A percentile compares a stretch with the other conserved stretches of the same genome.
phyloP scores from a whole-genome alignment of 2,797 vertebrate species.

The Carduelis carduelis region DNA sequence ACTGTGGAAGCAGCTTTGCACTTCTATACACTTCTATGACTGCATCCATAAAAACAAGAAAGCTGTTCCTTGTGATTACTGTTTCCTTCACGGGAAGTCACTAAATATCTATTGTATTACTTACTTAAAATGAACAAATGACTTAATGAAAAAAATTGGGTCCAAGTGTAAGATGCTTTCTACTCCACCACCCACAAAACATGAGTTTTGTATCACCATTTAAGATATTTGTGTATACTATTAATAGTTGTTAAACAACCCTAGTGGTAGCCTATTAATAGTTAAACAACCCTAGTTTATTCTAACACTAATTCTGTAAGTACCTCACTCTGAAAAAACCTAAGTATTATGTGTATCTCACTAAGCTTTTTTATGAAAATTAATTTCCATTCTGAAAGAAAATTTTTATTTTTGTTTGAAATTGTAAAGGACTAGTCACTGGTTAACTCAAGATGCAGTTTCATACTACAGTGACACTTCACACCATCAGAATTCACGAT shows the following conservation, averaged over 20 bases:
- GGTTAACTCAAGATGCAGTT: not conserved
- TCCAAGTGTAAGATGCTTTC: not conserved
- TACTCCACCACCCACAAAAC: not conserved
- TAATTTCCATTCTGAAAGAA: not conserved
- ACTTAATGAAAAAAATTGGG: not conserved
- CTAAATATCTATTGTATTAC: not conserved
- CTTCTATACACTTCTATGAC: not conserved
- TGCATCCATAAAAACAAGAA: not conserved
- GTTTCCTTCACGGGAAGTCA: not conserved
- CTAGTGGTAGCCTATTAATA: not conserved
- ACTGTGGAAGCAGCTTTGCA: not conserved
- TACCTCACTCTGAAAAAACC: not conserved
- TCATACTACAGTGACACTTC: not conserved
- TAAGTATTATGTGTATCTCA: accelerated
- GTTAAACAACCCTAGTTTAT: not conserved
- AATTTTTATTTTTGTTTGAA: not conserved
- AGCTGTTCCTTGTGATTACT: not conserved
- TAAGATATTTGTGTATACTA: not conserved
- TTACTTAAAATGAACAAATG: not conserved
- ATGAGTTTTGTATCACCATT: not conserved
- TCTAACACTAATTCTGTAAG: not conserved
- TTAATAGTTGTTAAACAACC: not conserved
- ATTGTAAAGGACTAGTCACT: not conserved
- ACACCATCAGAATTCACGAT: not conserved
- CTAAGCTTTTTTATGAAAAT: not conserved